These are phyloP conservation scores for Serinus canaria DNA, from an alignment of 2,113 vertebrate species.

Conservation along the genomic window DNA sequence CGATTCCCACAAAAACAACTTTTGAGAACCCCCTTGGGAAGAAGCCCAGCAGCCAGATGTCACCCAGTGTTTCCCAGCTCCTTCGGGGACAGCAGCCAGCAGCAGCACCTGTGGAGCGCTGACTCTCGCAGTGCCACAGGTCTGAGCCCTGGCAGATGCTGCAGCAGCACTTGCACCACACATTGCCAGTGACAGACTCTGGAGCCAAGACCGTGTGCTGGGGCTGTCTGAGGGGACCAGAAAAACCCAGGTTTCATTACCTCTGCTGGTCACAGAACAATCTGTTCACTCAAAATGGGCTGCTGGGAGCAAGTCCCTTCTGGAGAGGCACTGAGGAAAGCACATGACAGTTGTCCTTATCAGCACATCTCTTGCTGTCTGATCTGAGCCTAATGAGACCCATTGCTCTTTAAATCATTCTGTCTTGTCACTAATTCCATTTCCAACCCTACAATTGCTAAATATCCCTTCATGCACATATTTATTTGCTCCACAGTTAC, in stretches of 20 bases:
- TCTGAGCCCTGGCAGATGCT: fast-evolving
- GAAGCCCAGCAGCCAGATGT: not conserved
- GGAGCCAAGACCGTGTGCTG: not conserved
- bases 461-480: not conserved
- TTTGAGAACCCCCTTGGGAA: not conserved
- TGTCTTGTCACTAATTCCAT: not conserved
- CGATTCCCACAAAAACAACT: fast-evolving
- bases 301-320: fast-evolving
- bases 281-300: not conserved
- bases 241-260: not conserved
- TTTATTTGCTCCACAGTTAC: not conserved
- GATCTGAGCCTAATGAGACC: not conserved
- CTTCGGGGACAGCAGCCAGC: not conserved
- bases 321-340: not conserved
- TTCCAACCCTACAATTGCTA: not conserved
- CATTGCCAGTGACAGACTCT: not conserved
- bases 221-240: not conserved
- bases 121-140: fast-evolving
- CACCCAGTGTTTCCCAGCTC: not conserved
- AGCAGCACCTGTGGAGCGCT: fast-evolving
- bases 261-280: not conserved
- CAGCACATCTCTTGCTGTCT: not conserved
- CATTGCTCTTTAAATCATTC: not conserved
- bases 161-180: not conserved
- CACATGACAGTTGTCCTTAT: not conserved